Evolutionary conservation across 1,140 invertebrate species (phyloP).

Genomic region (Centruroides vittatus): DNA sequence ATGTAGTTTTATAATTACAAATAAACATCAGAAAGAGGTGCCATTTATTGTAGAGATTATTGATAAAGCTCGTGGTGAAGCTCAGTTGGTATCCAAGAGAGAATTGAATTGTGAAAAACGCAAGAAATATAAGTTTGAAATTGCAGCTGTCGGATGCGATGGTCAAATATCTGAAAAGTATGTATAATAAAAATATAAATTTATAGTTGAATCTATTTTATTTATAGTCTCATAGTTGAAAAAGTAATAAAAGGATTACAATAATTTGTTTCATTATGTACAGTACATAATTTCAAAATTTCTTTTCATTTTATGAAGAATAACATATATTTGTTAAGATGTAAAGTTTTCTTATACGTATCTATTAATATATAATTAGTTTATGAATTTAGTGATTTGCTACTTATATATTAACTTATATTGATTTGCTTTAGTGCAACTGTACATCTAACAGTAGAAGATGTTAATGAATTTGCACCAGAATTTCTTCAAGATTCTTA

Average conservation of each 20-base stretch:
- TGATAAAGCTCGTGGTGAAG: slow-evolving; percentile 37
- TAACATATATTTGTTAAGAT: too few relatives aligned
- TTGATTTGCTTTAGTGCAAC: too few relatives aligned
- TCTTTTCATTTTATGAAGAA: too few relatives aligned
- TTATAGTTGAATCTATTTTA: too few relatives aligned
- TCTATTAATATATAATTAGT: too few relatives aligned
- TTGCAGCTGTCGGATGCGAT: slow-evolving; percentile 78
- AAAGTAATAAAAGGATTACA: too few relatives aligned
- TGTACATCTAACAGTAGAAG: slow-evolving; percentile 78
- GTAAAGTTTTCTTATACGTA: too few relatives aligned
- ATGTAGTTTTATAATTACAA: slow-evolving; percentile 78
- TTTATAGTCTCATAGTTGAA: too few relatives aligned
- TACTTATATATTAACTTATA: too few relatives aligned
- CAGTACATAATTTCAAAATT: too few relatives aligned
- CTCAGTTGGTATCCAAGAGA: slow-evolving; percentile 54
- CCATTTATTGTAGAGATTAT: slow-evolving; percentile 61
- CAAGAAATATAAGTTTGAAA: slow-evolving; percentile 88
- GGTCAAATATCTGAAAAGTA: slow-evolving; percentile 69
- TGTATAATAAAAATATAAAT: slow-evolving; percentile 27
- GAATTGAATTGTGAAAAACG: slow-evolving; percentile 85
- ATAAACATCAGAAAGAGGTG: slow-evolving; percentile 80
- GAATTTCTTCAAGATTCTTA: slow-evolving; percentile 65
- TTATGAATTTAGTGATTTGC: too few relatives aligned
- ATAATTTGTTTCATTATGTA: too few relatives aligned
- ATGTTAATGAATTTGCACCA: slow-evolving; percentile 87